These are phyloP conservation scores for Brachyptera putata DNA, from an alignment of 2,888 invertebrate species.

Conservation along the genomic window DNA sequence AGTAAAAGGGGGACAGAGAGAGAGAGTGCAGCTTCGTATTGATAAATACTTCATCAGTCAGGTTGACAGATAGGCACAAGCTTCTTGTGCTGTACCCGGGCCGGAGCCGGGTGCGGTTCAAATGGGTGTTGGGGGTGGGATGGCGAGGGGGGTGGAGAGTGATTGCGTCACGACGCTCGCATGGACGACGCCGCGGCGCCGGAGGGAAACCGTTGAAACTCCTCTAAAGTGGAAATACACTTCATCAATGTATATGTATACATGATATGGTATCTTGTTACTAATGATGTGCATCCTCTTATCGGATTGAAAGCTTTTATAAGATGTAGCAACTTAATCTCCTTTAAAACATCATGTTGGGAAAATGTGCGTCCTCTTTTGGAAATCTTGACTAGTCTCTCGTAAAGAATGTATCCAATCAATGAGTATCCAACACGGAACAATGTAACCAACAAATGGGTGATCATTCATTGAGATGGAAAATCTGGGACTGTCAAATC, in stretches of 20 bases:
- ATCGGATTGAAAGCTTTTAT: not conserved
- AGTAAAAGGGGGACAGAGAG: not conserved
- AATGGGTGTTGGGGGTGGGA: no score
- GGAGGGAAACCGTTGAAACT: not conserved
- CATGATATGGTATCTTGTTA: not conserved
- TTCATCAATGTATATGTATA: conserved; percentile 11
- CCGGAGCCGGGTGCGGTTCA: not conserved
- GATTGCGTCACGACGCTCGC: not conserved
- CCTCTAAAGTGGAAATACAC: conserved; percentile 10
- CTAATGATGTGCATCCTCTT: not conserved
- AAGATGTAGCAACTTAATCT: no score
- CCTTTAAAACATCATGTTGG: no score
- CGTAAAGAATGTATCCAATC: no score
- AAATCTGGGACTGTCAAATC: no score
- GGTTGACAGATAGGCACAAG: conserved; percentile 12
- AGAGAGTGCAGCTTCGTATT: not conserved
- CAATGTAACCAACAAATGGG: no score
- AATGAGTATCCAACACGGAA: no score
- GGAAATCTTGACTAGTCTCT: no score
- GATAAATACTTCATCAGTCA: conserved; percentile 18
- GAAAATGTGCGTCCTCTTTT: no score
- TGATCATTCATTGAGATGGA: no score
- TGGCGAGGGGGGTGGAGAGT: not conserved
- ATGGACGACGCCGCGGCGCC: conserved; percentile 2
- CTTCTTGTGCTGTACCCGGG: not conserved